phyloP scores from a whole-genome alignment of 2,797 vertebrate genomes.

The Hyperoplus lanceolatus region DNA sequence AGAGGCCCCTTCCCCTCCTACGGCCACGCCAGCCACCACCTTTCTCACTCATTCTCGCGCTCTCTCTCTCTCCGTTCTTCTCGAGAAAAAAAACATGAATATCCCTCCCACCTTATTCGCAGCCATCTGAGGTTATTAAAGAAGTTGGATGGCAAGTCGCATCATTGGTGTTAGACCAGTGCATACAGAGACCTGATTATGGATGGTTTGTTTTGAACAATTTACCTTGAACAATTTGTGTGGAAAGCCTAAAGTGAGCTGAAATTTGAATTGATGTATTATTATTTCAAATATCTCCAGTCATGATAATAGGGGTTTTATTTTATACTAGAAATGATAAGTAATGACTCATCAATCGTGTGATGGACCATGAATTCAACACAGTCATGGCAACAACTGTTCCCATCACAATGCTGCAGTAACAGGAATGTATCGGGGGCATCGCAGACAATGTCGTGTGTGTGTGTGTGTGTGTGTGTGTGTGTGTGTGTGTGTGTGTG shows the following conservation, averaged over 20 bases:
- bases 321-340: neutral
- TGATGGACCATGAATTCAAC: neutral
- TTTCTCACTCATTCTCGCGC: conserved; percentile 47
- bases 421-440: neutral
- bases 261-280: neutral
- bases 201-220: neutral
- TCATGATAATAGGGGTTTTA: neutral
- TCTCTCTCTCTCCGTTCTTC: conserved; percentile 65
- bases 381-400: conserved; percentile 14
- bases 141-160: conserved; percentile 45
- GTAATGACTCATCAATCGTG: neutral
- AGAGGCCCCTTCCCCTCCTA: conserved; percentile 65
- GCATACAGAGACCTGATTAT: neutral
- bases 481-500: neutral
- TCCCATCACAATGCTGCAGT: neutral
- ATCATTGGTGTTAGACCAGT: conserved; percentile 19
- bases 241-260: neutral
- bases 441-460: neutral
- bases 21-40: conserved; percentile 30
- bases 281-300: neutral
- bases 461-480: neutral
- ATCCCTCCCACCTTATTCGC: conserved; percentile 74
- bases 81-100: conserved; percentile 69
- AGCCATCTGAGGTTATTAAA: conserved; percentile 64
- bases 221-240: neutral